A percentile compares a stretch with the other conserved stretches of the same genome.
Conservation (phyloP, 2,888 invertebrate genomes). For the Limnephilus marmoratus region DNA sequence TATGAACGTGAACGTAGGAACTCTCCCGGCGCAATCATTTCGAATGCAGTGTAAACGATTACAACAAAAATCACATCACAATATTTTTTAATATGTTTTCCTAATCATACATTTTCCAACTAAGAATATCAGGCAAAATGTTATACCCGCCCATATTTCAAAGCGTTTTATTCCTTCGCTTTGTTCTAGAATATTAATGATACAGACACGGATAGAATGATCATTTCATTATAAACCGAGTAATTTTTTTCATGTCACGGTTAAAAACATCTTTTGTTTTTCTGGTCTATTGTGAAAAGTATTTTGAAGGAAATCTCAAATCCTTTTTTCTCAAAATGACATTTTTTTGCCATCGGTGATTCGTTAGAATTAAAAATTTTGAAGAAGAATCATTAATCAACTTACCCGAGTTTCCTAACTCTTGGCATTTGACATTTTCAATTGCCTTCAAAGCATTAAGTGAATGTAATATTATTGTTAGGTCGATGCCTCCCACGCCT, state of each 20-base stretch:
- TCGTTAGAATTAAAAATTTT: background rate
- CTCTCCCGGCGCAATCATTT: background rate
- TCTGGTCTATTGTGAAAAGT: constrained; percentile 24
- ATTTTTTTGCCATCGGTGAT: background rate
- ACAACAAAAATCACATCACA: background rate
- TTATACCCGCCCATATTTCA: background rate
- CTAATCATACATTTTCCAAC: background rate
- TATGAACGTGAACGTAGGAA: background rate
- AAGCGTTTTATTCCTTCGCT: background rate
- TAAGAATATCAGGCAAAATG: background rate
- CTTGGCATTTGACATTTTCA: constrained; percentile 6
- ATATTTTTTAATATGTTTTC: background rate
- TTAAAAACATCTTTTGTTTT: constrained; percentile 26
- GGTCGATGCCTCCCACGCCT: background rate
- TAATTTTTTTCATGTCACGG: background rate
- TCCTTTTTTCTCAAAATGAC: background rate
- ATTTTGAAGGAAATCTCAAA: background rate
- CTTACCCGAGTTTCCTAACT: background rate
- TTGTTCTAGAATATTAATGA: background rate
- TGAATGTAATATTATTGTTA: background rate
- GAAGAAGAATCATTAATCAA: constrained; percentile 14
- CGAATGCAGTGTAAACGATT: background rate
- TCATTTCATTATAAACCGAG: background rate
- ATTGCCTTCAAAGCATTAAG: background rate
- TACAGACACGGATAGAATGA: background rate